Evolutionary conservation across 2,113 vertebrate species (phyloP).

Genomic region (Anhinga rufa): DNA sequence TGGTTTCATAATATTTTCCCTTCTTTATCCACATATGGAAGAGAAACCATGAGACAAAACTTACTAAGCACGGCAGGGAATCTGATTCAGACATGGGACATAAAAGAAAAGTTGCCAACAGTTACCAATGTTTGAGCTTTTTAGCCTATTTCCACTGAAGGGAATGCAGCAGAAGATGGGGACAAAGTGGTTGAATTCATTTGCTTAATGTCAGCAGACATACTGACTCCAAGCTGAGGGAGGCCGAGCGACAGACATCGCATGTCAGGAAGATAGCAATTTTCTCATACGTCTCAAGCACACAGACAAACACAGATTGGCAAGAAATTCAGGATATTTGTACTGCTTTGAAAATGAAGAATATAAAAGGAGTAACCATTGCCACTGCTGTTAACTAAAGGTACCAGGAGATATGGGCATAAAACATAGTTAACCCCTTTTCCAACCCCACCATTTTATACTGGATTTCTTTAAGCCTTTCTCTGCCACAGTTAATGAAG

Average conservation of each 20-base stretch:
- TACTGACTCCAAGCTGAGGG: neutral
- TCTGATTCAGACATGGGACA: neutral
- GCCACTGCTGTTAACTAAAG: neutral
- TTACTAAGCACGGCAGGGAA: neutral
- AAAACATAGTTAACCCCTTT: neutral
- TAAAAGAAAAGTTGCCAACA: neutral
- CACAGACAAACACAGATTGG: neutral
- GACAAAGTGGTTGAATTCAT: neutral
- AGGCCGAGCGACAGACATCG: neutral
- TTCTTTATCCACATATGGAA: neutral
- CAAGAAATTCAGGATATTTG: neutral
- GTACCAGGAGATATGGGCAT: neutral
- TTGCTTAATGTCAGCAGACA: neutral
- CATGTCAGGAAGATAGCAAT: accelerated
- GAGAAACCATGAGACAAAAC: neutral
- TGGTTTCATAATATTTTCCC: neutral
- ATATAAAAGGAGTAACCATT: neutral
- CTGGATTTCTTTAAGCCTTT: neutral
- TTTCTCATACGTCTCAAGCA: neutral
- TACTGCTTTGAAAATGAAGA: neutral
- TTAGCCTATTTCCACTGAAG: neutral
- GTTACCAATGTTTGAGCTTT: neutral
- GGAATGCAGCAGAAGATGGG: neutral
- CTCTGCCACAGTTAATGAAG: neutral
- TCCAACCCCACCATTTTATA: neutral